Evolutionary conservation across 2,888 invertebrate genomes (phyloP), one percentile per base, ranked within the genome.

Genomic region (Thera britannica): DNA sequence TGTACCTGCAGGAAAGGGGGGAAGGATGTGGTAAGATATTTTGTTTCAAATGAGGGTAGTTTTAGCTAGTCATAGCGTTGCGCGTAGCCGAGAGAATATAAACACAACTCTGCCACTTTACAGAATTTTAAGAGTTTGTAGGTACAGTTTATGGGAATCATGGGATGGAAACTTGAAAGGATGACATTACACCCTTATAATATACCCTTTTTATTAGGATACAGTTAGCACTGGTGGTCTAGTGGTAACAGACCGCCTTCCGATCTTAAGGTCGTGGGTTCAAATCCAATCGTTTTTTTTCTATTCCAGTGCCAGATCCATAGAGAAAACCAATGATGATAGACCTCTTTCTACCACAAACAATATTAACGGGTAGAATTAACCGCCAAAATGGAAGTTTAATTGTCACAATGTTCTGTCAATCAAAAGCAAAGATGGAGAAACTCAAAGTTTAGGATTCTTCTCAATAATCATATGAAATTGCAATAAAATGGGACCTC

Each of bases 271-370:
- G 23, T 1, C 23, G 23, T 23, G 23, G 23, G 23, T 23, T 23
- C 23, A 23, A 23, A 23, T 23, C 1, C 23, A 23, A 23, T 23
- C 1, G 1, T 23, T 23, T 52, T 9, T 49, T 44, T 55, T n/a
- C 23, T 44, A 35, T 82, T 83, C 8, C 76, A 85, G 85, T 84
- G 87, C 55, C 74, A 79, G 77, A 12, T 82, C n/a, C 84, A 85
- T 65, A 74, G 59, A 56, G 44, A 51, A 65, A 73, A 70, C 46
- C 49, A 56, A 68, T 67, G 23, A 51, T 56, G 46, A 51, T 55
- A 36, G 65, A 46, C 69, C 61, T 52, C 58, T 68, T 70, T n/a
- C 6, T 51, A 6, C n/a, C n/a, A 59, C 61, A 34, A 11, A 48
- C 3, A 12, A 57, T 12, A 54, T 58, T 61, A 41, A 55, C 38